Evolutionary conservation across 2,888 invertebrate genomes (phyloP), one percentile per base, ranked within the genome.

Genomic region (Marasmarcha lunaedactyla): DNA sequence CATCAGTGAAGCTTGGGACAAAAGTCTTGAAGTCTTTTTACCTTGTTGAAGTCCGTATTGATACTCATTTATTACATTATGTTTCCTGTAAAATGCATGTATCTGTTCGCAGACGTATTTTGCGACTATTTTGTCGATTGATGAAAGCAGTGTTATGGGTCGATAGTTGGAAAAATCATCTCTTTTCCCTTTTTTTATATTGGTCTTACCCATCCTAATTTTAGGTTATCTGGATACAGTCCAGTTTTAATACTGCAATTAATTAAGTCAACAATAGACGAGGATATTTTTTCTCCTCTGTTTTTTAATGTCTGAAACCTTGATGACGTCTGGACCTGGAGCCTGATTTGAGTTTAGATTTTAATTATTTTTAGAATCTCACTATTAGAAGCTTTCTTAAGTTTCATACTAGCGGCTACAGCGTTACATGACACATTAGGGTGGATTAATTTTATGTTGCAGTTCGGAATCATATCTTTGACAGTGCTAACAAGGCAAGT

Each of bases 1-100:
- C 43, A 33, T 51, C 47, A 0, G 46, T 46, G 36, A 50, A 48
- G 33, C 36, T 43, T n/a, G n/a, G n/a, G 39, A 39, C 4, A 50
- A 20, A 5, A 47, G 38, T 5, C 38, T 12, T 10, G 35, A 35
- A 2, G 41, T 41, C 4, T 37, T 20, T 26, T 45, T 42, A 1
- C 41, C 33, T 14, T 36, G 10, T 27, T 45, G 44, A 14, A 44
- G 40, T 3, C 44, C 42, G 36, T 35, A 43, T 20, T 44, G 44
- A 26, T 46, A 40, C n/a, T 37, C n/a, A n/a, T n/a, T n/a, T n/a
- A n/a, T n/a, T n/a, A n/a, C n/a, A n/a, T n/a, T n/a, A n/a, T n/a
- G n/a, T n/a, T n/a, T n/a, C n/a, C n/a, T n/a, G n/a, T n/a, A n/a
- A n/a, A n/a, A n/a, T n/a, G 12, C 1, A 38, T 42, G 38, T 30